These are phyloP conservation scores for Chaenocephalus aceratus DNA, from an alignment of 2,113 vertebrate genomes.

Conservation along the genomic window DNA sequence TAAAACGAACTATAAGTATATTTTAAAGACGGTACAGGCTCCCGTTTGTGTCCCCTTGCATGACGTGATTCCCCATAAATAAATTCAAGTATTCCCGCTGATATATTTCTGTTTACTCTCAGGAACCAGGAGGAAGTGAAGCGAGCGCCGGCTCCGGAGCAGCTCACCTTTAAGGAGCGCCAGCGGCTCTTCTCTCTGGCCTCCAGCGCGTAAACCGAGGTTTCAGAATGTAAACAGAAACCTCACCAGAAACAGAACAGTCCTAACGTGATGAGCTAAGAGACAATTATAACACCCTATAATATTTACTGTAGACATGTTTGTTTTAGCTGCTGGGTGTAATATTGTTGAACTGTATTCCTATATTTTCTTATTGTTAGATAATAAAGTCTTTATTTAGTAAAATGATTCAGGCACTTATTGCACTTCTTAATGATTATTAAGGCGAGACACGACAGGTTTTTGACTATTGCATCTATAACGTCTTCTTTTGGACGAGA, in stretches of 20 bases:
- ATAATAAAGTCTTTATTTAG: conserved; percentile 30
- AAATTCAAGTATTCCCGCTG: conserved; percentile 39
- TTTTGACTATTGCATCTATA: no score
- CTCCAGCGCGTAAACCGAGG: conserved; percentile 47
- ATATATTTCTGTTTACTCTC: conserved; percentile 3
- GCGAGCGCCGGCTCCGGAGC: conserved; percentile 63
- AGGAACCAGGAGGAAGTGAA: conserved; percentile 51
- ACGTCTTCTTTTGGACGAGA: no score
- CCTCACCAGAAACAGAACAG: no score
- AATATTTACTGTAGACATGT: conserved; percentile 1
- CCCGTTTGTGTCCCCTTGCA: background rate
- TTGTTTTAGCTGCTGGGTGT: background rate
- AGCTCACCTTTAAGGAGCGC: conserved; percentile 76
- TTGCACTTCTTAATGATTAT: background rate
- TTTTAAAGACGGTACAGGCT: background rate
- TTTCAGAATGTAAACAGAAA: no score
- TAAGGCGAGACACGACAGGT: no score
- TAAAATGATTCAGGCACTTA: background rate
- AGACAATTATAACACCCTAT: background rate
- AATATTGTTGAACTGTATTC: background rate
- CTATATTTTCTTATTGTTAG: background rate
- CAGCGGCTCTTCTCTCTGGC: conserved; percentile 73
- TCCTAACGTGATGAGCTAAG: no score
- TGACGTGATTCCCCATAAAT: background rate
- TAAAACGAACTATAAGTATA: background rate